Percentiles rank a stretch among this genome's conserved stretches.
These are phyloP conservation scores for Manis javanica DNA, from an alignment of 2,797 vertebrate genomes.

Conservation along the genomic window DNA sequence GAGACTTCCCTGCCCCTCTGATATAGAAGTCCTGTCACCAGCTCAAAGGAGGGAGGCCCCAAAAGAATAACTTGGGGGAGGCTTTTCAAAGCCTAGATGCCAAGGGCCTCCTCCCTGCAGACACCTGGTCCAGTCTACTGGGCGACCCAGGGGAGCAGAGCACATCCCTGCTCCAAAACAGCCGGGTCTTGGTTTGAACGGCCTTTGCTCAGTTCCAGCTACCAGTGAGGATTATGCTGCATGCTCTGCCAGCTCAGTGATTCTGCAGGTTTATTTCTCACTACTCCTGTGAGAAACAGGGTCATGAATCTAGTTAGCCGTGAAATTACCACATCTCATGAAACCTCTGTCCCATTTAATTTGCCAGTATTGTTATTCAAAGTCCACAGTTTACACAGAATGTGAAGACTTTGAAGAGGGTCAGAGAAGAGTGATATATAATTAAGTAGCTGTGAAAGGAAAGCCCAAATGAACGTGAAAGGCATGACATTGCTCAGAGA, in stretches of 20 bases:
- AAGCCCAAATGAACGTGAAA: background rate
- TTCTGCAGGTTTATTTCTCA: background rate
- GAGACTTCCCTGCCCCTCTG: background rate
- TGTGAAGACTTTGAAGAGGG: background rate
- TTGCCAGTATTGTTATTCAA: background rate
- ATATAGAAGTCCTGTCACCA: background rate
- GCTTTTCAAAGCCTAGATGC: background rate
- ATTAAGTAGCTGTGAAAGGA: constrained; percentile 7
- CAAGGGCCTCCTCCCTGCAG: background rate
- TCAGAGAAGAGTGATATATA: background rate
- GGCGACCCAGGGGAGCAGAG: accelerated
- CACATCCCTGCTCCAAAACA: background rate
- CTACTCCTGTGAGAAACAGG: background rate
- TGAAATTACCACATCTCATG: background rate
- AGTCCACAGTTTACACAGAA: constrained; percentile 13
- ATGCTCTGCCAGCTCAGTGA: background rate
- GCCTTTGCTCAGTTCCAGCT: background rate
- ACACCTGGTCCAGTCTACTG: background rate
- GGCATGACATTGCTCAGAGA: background rate
- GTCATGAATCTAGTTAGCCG: background rate
- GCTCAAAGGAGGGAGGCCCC: background rate
- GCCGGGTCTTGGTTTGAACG: background rate
- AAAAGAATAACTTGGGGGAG: background rate
- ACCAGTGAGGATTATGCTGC: background rate
- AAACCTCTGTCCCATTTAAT: constrained; percentile 32